Evolutionary conservation across 2,113 vertebrate genomes (phyloP).

Genomic region (Scytalopus superciliaris): DNA sequence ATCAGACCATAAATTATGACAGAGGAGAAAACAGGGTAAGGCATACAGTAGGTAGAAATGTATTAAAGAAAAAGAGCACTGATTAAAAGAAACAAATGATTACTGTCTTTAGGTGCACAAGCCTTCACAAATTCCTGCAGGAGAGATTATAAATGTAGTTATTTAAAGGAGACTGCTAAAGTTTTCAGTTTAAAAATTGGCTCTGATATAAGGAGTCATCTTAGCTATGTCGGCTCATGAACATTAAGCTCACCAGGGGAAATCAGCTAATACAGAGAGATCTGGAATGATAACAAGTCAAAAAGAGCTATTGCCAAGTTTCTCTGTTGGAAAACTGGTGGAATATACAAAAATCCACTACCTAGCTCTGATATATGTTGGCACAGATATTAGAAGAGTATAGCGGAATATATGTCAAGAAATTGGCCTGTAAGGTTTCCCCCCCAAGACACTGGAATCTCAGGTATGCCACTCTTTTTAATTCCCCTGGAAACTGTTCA

Average conservation of each 20-base stretch:
- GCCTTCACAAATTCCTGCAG: not conserved
- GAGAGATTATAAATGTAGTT: not conserved
- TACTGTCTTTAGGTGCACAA: not conserved
- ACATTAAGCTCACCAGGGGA: not conserved
- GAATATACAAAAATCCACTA: not conserved
- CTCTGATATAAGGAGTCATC: not conserved
- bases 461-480: not conserved
- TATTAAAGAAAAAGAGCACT: not conserved
- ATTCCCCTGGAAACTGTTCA: not conserved
- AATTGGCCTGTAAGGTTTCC: not conserved
- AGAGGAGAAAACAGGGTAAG: not conserved
- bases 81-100: not conserved
- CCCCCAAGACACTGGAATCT: too few species aligned
- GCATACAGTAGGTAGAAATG: not conserved
- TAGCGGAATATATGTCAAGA: not conserved
- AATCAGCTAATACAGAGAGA: not conserved
- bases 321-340: not conserved
- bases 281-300: not conserved
- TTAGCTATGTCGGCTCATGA: not conserved
- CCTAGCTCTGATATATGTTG: fast-evolving
- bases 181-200: not conserved
- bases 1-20: not conserved
- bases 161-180: not conserved
- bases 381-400: not conserved
- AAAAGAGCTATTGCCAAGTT: not conserved